phyloP scores from a whole-genome alignment of 2,113 vertebrate species.

The Geothlypis trichas region DNA sequence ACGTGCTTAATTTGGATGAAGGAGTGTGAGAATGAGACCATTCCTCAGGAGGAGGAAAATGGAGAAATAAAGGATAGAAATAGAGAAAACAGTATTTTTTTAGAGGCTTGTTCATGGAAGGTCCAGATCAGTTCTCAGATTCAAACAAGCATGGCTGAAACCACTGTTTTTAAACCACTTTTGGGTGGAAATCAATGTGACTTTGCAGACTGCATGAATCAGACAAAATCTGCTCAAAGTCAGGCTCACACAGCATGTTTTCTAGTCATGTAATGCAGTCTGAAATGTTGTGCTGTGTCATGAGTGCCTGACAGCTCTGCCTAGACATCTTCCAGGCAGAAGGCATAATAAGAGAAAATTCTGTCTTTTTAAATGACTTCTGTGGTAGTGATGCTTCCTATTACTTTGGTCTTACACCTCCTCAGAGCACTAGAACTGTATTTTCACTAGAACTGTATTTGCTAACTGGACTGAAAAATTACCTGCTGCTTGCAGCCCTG shows the following conservation, averaged over 20 bases:
- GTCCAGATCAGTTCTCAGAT: not conserved
- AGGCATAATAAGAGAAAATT: not conserved
- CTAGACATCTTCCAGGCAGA: not conserved
- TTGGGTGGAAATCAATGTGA: not conserved
- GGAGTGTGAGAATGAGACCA: not conserved
- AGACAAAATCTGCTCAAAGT: not conserved
- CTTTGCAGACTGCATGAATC: not conserved
- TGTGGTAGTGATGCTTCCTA: not conserved
- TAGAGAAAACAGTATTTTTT: not conserved
- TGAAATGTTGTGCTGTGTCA: not conserved
- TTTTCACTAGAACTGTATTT: not conserved
- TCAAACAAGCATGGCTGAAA: not conserved
- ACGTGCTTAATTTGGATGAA: not conserved
- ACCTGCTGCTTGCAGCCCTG: not conserved
- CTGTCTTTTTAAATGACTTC: not conserved
- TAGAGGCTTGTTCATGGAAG: not conserved
- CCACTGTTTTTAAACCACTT: not conserved
- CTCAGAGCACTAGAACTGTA: not conserved
- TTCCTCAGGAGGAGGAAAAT: not conserved
- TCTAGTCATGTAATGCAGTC: not conserved
- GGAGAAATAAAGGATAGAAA: not conserved
- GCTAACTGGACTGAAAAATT: not conserved
- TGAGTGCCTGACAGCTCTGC: not conserved
- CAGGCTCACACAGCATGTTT: not conserved
- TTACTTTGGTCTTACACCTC: not conserved